Base-by-base conservation (phyloP, 1,140 invertebrate genomes). In the Drosophila tropicalis region DNA sequence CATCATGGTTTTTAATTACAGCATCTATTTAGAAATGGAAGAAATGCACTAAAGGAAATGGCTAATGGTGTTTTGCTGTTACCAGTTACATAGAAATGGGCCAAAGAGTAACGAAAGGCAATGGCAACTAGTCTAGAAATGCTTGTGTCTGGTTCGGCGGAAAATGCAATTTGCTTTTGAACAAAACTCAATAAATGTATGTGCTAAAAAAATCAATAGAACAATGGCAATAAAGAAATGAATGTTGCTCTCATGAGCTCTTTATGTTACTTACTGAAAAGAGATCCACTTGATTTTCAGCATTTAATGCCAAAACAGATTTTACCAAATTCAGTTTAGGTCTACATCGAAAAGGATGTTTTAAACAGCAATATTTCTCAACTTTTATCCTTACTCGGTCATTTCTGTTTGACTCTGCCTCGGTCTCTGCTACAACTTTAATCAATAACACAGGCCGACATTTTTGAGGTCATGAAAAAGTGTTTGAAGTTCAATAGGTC, bases 1-100 rank as follows among this genome's bases (percentile, higher is more conserved):
- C 36, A 17, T 44, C 40, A 70, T 63, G 72, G 65, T 58, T 76
- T 76, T 76, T 76, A 76, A 76, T 76, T 76, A 67, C 72, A 60
- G 60, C 73, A 70, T 76, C 60, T 73, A 69, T 76, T 76, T 76
- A 41, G 56, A 69, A 75, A 63, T 76, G 54, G 15, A 63, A 75
- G 58, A 65, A n/a, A 32, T 75, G 36, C 72, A 39, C 73, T 76
- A 70, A 60, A 70, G 56, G 29, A 34, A 34, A 36, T 34, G 56
- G 29, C 56, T 57, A 36, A 57, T 34, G 32, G n/a, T 34, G 32
- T 57, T 57, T 57, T 36, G n/a, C 29, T 57, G 66, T 67, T 64
- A 61, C 51, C 36, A 39, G 10, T 39, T 41, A 57, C 29, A 58
- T 22, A 15, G 66, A 56, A 39, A 34, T 40, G 29, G 2, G 47